These are phyloP conservation scores for Lepetodrilus schrolli DNA, from an alignment of 2,888 invertebrate genomes.

Conservation along the genomic window DNA sequence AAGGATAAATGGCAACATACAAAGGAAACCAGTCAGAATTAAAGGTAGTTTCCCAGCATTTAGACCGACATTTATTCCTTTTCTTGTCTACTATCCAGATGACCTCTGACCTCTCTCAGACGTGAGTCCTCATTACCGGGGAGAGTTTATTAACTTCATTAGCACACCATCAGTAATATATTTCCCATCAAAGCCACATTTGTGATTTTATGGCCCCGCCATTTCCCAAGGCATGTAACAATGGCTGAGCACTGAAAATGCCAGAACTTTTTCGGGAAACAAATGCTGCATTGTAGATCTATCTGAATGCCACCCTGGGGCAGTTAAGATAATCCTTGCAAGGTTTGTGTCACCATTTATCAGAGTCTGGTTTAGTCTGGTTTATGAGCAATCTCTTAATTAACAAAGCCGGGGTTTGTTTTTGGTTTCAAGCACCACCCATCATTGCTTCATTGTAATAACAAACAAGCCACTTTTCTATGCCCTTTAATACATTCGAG, in stretches of 20 bases:
- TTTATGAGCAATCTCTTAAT: neutral
- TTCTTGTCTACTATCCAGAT: neutral
- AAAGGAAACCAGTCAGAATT: too few relatives aligned
- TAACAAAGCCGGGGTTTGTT: neutral
- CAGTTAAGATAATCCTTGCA: conserved; percentile 10
- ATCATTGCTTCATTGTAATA: neutral
- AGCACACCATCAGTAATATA: conserved; percentile 13
- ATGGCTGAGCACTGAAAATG: neutral
- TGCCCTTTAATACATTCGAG: too few relatives aligned
- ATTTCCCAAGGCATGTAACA: neutral
- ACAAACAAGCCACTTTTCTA: neutral
- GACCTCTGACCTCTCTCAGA: neutral
- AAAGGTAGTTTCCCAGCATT: neutral
- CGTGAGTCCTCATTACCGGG: neutral
- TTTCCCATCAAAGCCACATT: conserved; percentile 2
- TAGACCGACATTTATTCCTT: neutral
- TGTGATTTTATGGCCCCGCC: neutral
- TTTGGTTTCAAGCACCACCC: neutral
- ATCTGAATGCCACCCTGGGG: too few relatives aligned
- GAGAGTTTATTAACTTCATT: conserved; percentile 22
- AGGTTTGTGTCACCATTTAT: conserved; percentile 5
- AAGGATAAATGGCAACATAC: too few relatives aligned
- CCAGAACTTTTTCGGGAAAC: neutral
- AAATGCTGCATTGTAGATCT: neutral
- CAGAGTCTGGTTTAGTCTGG: neutral